phyloP scores from a whole-genome alignment of 2,113 vertebrate species.

The Gnathonemus longibarbis region DNA sequence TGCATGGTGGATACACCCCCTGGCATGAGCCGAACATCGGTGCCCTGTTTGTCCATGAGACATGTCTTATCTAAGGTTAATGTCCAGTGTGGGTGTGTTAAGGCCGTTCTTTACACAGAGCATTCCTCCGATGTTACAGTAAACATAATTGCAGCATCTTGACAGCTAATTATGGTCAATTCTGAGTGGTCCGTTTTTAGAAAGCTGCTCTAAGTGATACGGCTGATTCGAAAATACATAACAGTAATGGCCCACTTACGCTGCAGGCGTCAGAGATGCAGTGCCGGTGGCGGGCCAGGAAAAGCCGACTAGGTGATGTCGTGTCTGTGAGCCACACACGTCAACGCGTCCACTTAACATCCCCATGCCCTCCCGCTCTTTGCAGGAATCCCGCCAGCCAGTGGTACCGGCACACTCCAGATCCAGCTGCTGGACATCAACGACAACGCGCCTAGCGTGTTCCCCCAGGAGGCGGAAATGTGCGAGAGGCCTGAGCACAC shows the following conservation, averaged over 20 bases:
- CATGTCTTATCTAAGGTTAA: not conserved
- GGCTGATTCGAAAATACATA: slow-evolving; percentile 10
- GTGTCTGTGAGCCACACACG: not conserved
- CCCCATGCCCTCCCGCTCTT: not conserved
- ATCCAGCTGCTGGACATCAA: slow-evolving; percentile 90
- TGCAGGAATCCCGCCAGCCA: slow-evolving; percentile 81
- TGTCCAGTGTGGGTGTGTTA: not conserved
- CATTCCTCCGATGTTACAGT: not conserved
- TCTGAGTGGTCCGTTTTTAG: slow-evolving; percentile 17
- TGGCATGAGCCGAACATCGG: not conserved
- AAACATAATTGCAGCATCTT: not conserved
- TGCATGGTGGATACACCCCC: not conserved
- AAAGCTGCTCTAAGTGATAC: not conserved
- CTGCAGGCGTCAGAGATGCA: not conserved
- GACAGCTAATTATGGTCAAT: slow-evolving; percentile 16
- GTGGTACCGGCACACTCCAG: slow-evolving; percentile 87
- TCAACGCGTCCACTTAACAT: not conserved
- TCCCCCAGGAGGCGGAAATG: slow-evolving; percentile 84
- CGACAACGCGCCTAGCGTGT: slow-evolving; percentile 87
- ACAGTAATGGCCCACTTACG: slow-evolving; percentile 10
- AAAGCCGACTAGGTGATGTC: not conserved
- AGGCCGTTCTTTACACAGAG: not conserved
- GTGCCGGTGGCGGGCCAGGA: not conserved
- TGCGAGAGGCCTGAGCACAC: slow-evolving; percentile 84
- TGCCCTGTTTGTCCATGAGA: not conserved